Conservation (phyloP, 2,797 vertebrate genomes). For the Onychomys leucogaster region DNA sequence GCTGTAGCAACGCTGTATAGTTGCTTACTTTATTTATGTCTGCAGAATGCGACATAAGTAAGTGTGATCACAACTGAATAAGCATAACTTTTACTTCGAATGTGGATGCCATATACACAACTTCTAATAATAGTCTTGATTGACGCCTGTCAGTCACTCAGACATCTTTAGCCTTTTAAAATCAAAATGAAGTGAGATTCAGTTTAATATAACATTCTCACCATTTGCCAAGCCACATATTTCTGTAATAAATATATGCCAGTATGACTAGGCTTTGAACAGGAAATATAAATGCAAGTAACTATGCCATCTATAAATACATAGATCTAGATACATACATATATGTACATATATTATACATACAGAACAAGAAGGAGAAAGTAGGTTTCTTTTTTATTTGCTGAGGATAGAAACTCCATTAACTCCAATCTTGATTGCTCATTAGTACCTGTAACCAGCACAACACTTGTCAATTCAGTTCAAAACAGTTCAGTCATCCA, state of each 20-base stretch:
- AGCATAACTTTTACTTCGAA: constrained; percentile 19
- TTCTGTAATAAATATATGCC: constrained; percentile 29
- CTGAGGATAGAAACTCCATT: not conserved
- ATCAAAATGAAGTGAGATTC: constrained; percentile 48
- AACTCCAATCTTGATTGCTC: not conserved
- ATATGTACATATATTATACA: not conserved
- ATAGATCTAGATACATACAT: not conserved
- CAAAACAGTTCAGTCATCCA: constrained; percentile 22
- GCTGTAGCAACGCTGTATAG: not conserved
- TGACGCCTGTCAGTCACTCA: constrained; percentile 62
- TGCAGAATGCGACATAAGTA: constrained; percentile 16
- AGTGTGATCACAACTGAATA: not conserved
- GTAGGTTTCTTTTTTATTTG: not conserved
- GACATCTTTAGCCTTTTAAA: constrained; percentile 52
- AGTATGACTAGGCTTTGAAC: not conserved
- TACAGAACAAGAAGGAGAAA: not conserved
- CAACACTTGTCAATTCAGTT: constrained; percentile 48
- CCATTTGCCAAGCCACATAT: not conserved
- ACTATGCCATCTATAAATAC: not conserved
- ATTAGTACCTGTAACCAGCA: not conserved
- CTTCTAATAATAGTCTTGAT: constrained; percentile 48
- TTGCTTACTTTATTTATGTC: constrained; percentile 34
- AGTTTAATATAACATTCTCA: constrained; percentile 18
- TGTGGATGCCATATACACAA: constrained; percentile 4
- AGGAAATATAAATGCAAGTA: not conserved